Base-by-base conservation (phyloP, 2,888 invertebrate genomes). In the Trichopoda pennipes region DNA sequence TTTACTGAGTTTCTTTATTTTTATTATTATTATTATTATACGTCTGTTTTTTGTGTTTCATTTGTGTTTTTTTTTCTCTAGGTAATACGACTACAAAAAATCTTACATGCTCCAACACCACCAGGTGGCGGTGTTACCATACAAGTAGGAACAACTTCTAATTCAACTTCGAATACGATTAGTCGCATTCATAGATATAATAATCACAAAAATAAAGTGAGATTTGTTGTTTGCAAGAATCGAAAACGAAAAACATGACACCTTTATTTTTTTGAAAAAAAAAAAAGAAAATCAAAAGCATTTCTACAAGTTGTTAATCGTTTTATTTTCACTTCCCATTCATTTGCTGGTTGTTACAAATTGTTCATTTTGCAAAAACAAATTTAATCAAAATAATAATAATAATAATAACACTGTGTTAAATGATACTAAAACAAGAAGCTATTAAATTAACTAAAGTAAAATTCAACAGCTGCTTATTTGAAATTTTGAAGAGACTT, bases 21-120 rank as follows among this genome's bases (percentile, higher is more conserved):
- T 70, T 51, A 44, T 73, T 75, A 35, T 72, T 82, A n/a, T 70
- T 51, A 44, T 73, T 75, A 35, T 72, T 82, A n/a, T 70, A 51
- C n/a, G 44, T 76, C 55, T 44, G 74, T 83, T 78, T 28, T 80
- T 78, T 83, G 64, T 81, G 82, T 80, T 79, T 69, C 32, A 47
- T 83, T 83, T 49, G 47, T 49, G 47, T 49, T 49, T 49, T 83
- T n/a, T 85, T 86, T 84, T 84, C 85, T 87, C 86, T 90, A 95
- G 95, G 95, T 95, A 92, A 93, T 95, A 93, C 95, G 95, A 92
- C 93, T 95, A 91, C 94, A 95, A 92, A 94, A 95, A 91, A 95
- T 95, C 90, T 94, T 95, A 92, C 95, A 95, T 92, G 95, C 95
- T 86, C 90, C 91, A 86, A 87, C 90, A 87, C 89, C 89, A 86